Evolutionary conservation across 2,113 vertebrate genomes (phyloP).

Genomic region (Kryptolebias marmoratus): DNA sequence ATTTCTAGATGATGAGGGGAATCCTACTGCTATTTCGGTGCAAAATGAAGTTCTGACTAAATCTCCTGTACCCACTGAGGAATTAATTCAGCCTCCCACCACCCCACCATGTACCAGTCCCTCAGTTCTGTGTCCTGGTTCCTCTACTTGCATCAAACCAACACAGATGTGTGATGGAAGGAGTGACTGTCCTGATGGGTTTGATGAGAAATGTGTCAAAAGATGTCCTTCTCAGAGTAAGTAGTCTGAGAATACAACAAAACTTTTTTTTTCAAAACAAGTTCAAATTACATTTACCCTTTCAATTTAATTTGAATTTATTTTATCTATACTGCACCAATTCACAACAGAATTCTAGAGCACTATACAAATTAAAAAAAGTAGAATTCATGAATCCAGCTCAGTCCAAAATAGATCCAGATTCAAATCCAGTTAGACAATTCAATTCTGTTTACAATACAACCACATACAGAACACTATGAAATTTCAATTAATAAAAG

Average conservation of each 20-base stretch:
- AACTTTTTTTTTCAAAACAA: no score
- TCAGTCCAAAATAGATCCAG: no score
- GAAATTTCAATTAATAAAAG: no score
- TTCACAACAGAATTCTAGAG: no score
- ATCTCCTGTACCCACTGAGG: neutral
- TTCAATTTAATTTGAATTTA: no score
- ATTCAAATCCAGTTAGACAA: no score
- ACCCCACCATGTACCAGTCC: conserved; percentile 49
- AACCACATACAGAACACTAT: no score
- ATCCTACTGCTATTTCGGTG: neutral
- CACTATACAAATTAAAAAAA: no score
- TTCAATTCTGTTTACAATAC: no score
- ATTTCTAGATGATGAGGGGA: neutral
- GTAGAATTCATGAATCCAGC: no score
- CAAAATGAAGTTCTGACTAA: neutral
- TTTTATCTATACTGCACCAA: no score
- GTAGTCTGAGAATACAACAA: neutral
- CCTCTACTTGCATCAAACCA: conserved; percentile 78
- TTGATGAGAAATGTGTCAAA: conserved; percentile 83
- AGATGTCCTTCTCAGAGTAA: conserved; percentile 63
- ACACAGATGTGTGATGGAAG: conserved; percentile 83
- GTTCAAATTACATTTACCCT: no score
- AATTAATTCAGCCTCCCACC: neutral
- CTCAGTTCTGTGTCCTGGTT: conserved; percentile 75
- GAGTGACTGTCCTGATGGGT: conserved; percentile 86